Percentiles rank a stretch among this genome's conserved stretches.
phyloP scores from a whole-genome alignment of 2,113 vertebrate genomes.

The Charadrius vociferus region DNA sequence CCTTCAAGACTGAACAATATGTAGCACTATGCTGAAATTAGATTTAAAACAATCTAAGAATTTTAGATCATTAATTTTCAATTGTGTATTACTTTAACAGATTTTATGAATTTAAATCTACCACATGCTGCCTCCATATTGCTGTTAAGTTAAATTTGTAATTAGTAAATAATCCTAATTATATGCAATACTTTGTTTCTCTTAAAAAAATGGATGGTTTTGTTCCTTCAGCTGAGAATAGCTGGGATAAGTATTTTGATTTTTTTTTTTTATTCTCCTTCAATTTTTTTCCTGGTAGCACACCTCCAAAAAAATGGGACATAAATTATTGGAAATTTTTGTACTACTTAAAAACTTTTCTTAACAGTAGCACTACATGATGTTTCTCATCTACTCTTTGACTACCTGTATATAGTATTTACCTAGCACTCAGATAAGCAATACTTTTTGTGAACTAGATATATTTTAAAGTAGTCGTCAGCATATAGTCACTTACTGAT shows the following conservation, averaged over 20 bases:
- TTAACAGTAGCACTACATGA: conserved; percentile 13
- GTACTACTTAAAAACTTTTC: conserved; percentile 44
- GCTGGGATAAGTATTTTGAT: not conserved
- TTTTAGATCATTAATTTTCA: conserved; percentile 51
- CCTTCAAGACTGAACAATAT: conserved; percentile 7
- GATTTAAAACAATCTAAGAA: conserved; percentile 30
- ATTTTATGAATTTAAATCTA: conserved; percentile 55
- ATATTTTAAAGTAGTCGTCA: conserved; percentile 17
- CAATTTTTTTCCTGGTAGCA: conserved; percentile 4
- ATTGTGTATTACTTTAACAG: conserved; percentile 60
- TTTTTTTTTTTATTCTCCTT: not conserved
- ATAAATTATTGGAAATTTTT: conserved; percentile 48
- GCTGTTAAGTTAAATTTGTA: conserved; percentile 65
- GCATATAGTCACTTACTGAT: not conserved
- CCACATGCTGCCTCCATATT: conserved; percentile 70
- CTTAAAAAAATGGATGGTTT: not conserved
- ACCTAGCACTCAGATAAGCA: conserved; percentile 24
- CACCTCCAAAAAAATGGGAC: not conserved
- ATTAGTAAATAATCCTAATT: conserved; percentile 47
- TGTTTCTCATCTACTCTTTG: conserved; percentile 45
- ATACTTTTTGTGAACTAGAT: conserved; percentile 40
- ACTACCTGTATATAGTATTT: conserved; percentile 52
- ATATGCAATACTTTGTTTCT: conserved; percentile 21
- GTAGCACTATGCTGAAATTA: conserved; percentile 43
- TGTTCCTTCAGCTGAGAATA: conserved; percentile 14